These are phyloP conservation scores for Drepana falcataria DNA, from an alignment of 2,888 invertebrate genomes.

Conservation along the genomic window DNA sequence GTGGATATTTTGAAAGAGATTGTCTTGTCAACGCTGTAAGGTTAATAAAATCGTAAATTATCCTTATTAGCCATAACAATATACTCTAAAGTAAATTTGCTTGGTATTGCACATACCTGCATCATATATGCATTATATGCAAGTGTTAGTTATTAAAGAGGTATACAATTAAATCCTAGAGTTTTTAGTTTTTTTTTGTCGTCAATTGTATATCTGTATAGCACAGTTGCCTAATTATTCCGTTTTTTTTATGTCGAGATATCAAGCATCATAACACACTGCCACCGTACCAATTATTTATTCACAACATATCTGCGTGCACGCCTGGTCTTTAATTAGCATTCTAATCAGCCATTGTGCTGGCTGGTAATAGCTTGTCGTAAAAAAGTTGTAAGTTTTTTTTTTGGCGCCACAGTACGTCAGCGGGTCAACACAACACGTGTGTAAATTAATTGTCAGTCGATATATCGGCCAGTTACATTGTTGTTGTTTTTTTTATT, in stretches of 20 bases:
- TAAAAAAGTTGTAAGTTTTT: conserved; percentile 1
- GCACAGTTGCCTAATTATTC: neutral
- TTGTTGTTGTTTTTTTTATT: conserved; percentile 1
- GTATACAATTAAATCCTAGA: no score
- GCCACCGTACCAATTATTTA: conserved; percentile 3
- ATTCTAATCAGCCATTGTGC: conserved; percentile 42
- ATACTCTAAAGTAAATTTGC: no score
- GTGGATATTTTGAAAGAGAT: no score
- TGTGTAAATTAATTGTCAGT: conserved; percentile 4
- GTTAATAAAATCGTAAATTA: no score
- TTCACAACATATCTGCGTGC: conserved; percentile 5
- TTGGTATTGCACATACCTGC: no score
- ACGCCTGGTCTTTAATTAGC: conserved; percentile 28
- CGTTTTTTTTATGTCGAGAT: neutral
- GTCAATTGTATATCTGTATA: neutral
- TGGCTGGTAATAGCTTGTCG: conserved; percentile 5
- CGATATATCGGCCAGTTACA: conserved; percentile 3
- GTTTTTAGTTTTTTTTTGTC: no score
- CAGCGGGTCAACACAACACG: conserved; percentile 1
- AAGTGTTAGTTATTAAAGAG: no score
- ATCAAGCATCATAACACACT: conserved; percentile 1
- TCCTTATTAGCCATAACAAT: no score
- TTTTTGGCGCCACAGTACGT: neutral
- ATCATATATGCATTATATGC: no score
- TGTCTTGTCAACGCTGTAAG: no score